Base-by-base conservation (phyloP, 1,140 invertebrate genomes). In the Lepidostoma basale region DNA sequence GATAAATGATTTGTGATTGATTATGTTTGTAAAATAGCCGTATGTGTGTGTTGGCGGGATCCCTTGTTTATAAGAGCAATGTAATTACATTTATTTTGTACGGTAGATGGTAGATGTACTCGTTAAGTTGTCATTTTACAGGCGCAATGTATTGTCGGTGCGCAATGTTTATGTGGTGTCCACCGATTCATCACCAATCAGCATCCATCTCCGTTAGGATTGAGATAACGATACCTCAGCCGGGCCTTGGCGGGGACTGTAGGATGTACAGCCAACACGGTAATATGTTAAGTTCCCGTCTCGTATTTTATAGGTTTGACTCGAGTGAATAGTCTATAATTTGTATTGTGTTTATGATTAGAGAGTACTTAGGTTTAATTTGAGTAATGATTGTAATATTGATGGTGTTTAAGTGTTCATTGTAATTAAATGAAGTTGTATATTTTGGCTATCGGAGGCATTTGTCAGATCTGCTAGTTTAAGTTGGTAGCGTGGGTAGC, bases 231-330 rank as follows among this genome's bases (percentile, higher is more conserved):
- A 40, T 39, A 39, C n/a, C n/a, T n/a, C n/a, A n/a, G n/a, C n/a
- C n/a, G n/a, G n/a, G n/a, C n/a, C n/a, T n/a, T n/a, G n/a, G n/a
- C n/a, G n/a, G n/a, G 39, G 49, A 62, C 62, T 70, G 68, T 70
- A 70, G 67, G 67, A 63, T 70, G 68, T 70, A 70, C 68, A 70
- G 68, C 68, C 63, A 70, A 45, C 42, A 45, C n/a, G 42, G 42
- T 60, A 16, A 14, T 12, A n/a, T 22, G 39, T 28, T 59, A 14
- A 59, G 56, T 59, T 59, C 56, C 45, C 40, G 45, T 62, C 30
- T 47, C 26, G 22, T 47, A 47, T 36, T 63, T 63, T 63, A 63
- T 63, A 63, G 62, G 62, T 49, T 47, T 63, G 62, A 63, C 62
- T 20, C 45, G 62, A 62, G 39, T 62, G 12, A 9, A 33, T 56